A percentile compares a stretch with the other conserved stretches of the same genome.
These are phyloP conservation scores for Stictocephala bisonia DNA, from an alignment of 2,888 invertebrate genomes.

Conservation along the genomic window DNA sequence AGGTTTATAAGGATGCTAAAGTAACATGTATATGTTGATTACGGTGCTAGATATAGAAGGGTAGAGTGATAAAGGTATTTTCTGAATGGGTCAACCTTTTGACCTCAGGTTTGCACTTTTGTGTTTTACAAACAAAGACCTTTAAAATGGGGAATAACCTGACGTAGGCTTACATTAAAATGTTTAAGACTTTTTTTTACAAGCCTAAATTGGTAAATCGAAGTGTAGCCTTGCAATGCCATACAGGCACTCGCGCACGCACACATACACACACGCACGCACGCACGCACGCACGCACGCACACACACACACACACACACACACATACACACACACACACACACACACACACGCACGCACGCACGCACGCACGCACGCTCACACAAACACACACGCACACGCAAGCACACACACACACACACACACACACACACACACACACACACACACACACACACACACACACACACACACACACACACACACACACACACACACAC, in stretches of 20 bases:
- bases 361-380: not conserved
- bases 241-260: not conserved
- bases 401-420: not conserved
- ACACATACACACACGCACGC: not conserved
- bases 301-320: not conserved
- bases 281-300: not conserved
- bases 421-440: not conserved
- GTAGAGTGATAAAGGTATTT: too few species aligned
- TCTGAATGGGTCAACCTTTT: too few species aligned
- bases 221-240: too few species aligned
- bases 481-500: not conserved
- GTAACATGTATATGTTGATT: too few species aligned
- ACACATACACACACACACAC: not conserved
- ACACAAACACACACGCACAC: not conserved
- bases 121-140: too few species aligned
- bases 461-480: not conserved
- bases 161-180: too few species aligned
- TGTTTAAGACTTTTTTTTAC: too few species aligned
- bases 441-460: not conserved
- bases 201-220: too few species aligned
- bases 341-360: not conserved
- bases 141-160: too few species aligned
- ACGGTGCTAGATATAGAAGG: too few species aligned
- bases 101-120: too few species aligned
- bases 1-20: too few species aligned